Evolutionary conservation across 2,888 invertebrate genomes (phyloP), one percentile per base, ranked within the genome.

Genomic region (Germaria angustata): DNA sequence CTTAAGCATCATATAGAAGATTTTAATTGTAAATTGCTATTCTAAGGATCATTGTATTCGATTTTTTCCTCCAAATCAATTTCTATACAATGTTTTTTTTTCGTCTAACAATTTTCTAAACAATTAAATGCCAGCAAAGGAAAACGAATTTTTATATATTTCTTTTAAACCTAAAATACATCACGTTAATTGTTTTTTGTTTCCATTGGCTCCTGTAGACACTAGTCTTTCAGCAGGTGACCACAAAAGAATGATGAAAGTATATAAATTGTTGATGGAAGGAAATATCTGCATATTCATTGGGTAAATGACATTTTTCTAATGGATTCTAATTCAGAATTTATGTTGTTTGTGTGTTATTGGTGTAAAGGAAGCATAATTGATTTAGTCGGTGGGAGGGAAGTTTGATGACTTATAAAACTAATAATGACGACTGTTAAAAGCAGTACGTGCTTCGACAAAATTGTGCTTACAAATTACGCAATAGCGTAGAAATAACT

Each of bases 1-100:
- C 24, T 49, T 44, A 22, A 4, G 17, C n/a, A 22, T 15, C 15
- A 20, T 15, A 22, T 34, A 28, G 11, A 13, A 9, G 41, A 63
- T 28, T 44, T 55, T 78, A 65, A 71, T 68, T 63, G 66, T 28
- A 53, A 73, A 68, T 73, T 80, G 68, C 73, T 68, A 80, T 80
- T 73, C 61, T 63, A 46, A 80, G 61, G 61, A 73, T 53, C 32
- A 46, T 17, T 34, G 1, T 61, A 15, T 28, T 15, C 11, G 20
- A 6, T 28, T 28, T 28, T 28, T 28, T 44, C 36, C 51, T 41
- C 49, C 17, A 39, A 61, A 61, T 49, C 28, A 32, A 76, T 39
- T 66, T 44, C 20, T 49, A 24, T 28, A 17, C 13, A 69, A 32
- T 5, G 13, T n/a, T 22, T 44, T 32, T 61, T 65, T 13, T 53